Percentiles rank a stretch among this genome's conserved stretches.
phyloP scores from a whole-genome alignment of 2,888 invertebrate species.

The Sericinus montela region DNA sequence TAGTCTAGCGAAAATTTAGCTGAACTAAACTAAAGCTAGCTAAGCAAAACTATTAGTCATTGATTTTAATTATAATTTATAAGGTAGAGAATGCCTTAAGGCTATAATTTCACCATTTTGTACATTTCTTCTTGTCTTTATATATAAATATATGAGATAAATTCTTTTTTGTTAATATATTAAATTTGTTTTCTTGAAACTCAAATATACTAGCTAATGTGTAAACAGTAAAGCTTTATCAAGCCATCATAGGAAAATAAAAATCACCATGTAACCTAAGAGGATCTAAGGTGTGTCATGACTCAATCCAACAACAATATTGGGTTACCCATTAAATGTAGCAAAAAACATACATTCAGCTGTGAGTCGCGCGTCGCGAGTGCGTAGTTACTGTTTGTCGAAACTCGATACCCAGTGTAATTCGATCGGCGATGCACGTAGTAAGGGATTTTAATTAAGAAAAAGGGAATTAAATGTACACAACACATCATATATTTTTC shows the following conservation, averaged over 20 bases:
- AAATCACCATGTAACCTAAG: background rate
- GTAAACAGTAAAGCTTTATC: background rate
- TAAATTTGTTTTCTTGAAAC: too few species aligned
- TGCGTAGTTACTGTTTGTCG: slow-evolving; percentile 22
- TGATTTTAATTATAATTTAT: too few species aligned
- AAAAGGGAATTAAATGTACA: background rate
- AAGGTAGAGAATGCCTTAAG: too few species aligned
- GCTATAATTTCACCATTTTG: too few species aligned
- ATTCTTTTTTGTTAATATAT: too few species aligned
- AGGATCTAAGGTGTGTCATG: slow-evolving; percentile 10
- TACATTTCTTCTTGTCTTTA: too few species aligned
- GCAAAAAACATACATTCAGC: slow-evolving; percentile 18
- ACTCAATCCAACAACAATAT: slow-evolving; percentile 14
- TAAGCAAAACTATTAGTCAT: too few species aligned
- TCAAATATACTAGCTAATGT: too few species aligned
- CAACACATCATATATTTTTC: too few species aligned
- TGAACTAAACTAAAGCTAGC: too few species aligned
- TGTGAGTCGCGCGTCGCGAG: slow-evolving; percentile 16
- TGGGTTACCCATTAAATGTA: slow-evolving; percentile 17
- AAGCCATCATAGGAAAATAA: background rate
- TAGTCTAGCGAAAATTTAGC: too few species aligned
- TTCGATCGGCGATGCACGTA: slow-evolving; percentile 17
- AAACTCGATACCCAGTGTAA: slow-evolving; percentile 29
- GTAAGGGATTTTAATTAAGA: slow-evolving; percentile 22
- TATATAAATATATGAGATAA: too few species aligned